Percentiles rank a stretch among this genome's conserved stretches.
phyloP scores from a whole-genome alignment of 2,797 vertebrate species.

The Varecia variegata region DNA sequence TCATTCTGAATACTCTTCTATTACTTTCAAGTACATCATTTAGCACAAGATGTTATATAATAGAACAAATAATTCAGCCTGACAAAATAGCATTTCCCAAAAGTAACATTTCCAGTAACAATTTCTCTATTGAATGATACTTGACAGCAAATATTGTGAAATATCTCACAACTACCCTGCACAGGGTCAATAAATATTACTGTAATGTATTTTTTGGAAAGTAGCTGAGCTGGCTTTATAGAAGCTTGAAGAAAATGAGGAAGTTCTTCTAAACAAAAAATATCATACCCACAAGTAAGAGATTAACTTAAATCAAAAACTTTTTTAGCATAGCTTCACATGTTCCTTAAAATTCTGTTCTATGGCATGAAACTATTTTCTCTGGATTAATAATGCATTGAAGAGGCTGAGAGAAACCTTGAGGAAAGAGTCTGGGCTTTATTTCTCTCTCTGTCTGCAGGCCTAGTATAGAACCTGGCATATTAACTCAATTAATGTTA shows the following conservation, averaged over 20 bases:
- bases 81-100: constrained; percentile 42
- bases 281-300: neutral
- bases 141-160: neutral
- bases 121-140: constrained; percentile 24
- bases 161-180: neutral
- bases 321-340: constrained; percentile 5
- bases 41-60: neutral
- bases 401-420: constrained; percentile 14
- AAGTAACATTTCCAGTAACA: constrained; percentile 35
- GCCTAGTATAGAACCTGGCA: neutral
- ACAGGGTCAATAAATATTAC: constrained; percentile 25
- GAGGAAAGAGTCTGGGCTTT: constrained; percentile 28
- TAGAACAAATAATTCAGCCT: constrained; percentile 30
- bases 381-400: constrained; percentile 23
- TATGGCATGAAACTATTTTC: neutral
- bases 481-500: constrained; percentile 27
- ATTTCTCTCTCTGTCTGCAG: neutral
- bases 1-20: constrained; percentile 41
- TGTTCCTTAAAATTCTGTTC: constrained; percentile 45
- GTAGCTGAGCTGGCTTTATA: neutral
- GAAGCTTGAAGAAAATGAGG: constrained; percentile 47
- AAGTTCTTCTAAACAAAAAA: constrained; percentile 52
- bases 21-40: constrained; percentile 23
- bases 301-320: constrained; percentile 23
- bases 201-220: constrained; percentile 40